A percentile compares a stretch with the other conserved stretches of the same genome.
These are phyloP conservation scores for Trichopoda pennipes DNA, from an alignment of 2,888 invertebrate species.

Conservation along the genomic window DNA sequence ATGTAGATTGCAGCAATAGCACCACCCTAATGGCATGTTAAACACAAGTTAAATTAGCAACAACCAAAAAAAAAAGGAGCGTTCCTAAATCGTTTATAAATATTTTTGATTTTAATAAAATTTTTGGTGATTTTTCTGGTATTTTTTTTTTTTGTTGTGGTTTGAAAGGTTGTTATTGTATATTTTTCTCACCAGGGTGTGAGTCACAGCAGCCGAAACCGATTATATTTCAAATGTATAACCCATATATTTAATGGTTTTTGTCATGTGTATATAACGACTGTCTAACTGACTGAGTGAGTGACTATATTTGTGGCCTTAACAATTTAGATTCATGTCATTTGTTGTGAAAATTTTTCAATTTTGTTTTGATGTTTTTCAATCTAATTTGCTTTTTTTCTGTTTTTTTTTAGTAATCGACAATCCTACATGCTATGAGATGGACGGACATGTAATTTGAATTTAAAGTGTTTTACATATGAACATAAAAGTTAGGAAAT, in stretches of 20 bases:
- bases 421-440: not conserved
- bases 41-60: constrained; percentile 59
- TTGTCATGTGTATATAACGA: constrained; percentile 57
- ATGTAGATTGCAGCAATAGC: constrained; percentile 63
- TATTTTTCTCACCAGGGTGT: constrained; percentile 33
- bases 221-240: constrained; percentile 50
- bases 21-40: constrained; percentile 66
- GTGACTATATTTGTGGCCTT: constrained; percentile 37
- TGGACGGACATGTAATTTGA: constrained; percentile 6
- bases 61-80: constrained; percentile 61
- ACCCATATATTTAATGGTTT: constrained; percentile 55
- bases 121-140: constrained; percentile 39
- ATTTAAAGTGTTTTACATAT: constrained; percentile 62
- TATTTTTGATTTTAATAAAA: constrained; percentile 37
- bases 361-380: constrained; percentile 55
- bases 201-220: constrained; percentile 60
- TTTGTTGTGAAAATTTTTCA: constrained; percentile 59
- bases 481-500: constrained; percentile 39
- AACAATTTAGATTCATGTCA: constrained; percentile 58
- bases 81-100: constrained; percentile 58
- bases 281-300: constrained; percentile 33
- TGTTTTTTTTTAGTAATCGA: not conserved
- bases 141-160: not conserved
- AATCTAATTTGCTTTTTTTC: not conserved
- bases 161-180: not conserved